These are phyloP conservation scores for Hyperoodon ampullatus DNA, from an alignment of 2,113 vertebrate species.

Conservation along the genomic window DNA sequence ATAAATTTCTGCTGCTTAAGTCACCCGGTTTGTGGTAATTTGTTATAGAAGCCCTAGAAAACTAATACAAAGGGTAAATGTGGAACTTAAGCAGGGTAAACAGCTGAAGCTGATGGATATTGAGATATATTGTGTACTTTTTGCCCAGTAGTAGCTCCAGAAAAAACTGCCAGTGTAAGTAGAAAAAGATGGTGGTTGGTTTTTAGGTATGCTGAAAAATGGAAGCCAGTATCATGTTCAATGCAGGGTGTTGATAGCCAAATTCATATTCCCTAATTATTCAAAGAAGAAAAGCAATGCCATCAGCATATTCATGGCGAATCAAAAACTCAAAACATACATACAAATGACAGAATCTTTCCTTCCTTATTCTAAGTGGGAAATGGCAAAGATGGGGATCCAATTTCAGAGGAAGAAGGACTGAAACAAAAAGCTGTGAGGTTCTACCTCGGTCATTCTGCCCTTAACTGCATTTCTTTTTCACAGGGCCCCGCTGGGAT, in stretches of 20 bases:
- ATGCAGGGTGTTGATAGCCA: neutral
- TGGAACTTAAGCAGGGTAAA: neutral
- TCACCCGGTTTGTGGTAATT: neutral
- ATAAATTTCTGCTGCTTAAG: neutral
- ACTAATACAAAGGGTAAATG: neutral
- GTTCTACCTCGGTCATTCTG: neutral
- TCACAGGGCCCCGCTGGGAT: neutral
- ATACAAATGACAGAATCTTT: neutral
- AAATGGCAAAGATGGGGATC: neutral
- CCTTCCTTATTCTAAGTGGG: neutral
- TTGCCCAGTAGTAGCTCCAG: neutral
- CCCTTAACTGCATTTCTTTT: neutral
- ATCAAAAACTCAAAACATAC: neutral
- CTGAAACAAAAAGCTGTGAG: neutral
- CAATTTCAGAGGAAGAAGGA: neutral
- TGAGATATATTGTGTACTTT: neutral
- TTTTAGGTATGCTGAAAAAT: neutral
- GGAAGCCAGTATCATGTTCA: neutral
- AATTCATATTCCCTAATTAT: neutral
- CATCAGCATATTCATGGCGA: neutral
- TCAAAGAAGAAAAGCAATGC: neutral
- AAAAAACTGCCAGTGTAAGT: neutral
- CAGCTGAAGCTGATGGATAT: neutral
- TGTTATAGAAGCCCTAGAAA: neutral
- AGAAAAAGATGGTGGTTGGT: neutral